Evolutionary conservation across 2,888 invertebrate species (phyloP).

Genomic region (Masnerella sp.): DNA sequence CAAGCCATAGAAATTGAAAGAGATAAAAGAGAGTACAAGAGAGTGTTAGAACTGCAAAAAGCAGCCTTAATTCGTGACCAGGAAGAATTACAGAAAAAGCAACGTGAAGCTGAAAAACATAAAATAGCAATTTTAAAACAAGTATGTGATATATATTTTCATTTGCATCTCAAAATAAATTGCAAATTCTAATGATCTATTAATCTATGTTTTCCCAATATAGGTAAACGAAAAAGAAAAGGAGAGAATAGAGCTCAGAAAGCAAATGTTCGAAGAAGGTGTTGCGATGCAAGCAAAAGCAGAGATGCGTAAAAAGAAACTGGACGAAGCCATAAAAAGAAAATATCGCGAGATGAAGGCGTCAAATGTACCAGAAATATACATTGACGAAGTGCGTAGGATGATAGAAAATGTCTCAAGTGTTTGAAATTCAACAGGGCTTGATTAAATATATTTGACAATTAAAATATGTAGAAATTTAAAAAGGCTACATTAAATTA

Average conservation of each 20-base stretch:
- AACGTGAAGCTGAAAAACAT: conserved; percentile 79
- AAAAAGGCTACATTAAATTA: background rate
- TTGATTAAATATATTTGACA: conserved; percentile 1
- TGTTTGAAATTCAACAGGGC: background rate
- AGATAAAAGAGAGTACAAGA: conserved; percentile 82
- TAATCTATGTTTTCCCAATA: too few relatives aligned
- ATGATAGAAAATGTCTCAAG: conserved; percentile 69
- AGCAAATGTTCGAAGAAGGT: conserved; percentile 83
- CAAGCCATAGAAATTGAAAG: conserved; percentile 84
- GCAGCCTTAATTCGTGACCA: conserved; percentile 79
- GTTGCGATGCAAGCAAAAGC: conserved; percentile 81
- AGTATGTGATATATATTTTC: too few relatives aligned
- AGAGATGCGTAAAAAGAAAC: conserved; percentile 79
- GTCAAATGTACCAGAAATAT: conserved; percentile 80
- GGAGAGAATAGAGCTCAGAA: conserved; percentile 81
- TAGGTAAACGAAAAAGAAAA: conserved; percentile 13
- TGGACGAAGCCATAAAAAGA: conserved; percentile 78
- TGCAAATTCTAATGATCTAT: too few relatives aligned
- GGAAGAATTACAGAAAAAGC: conserved; percentile 76
- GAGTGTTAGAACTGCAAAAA: conserved; percentile 80
- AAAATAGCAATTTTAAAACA: conserved; percentile 83
- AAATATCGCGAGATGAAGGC: conserved; percentile 82
- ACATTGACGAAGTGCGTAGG: conserved; percentile 79
- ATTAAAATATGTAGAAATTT: conserved; percentile 13
- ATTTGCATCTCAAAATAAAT: too few relatives aligned